Conservation (phyloP, 2,113 vertebrate species). For the Trachemys scripta region DNA sequence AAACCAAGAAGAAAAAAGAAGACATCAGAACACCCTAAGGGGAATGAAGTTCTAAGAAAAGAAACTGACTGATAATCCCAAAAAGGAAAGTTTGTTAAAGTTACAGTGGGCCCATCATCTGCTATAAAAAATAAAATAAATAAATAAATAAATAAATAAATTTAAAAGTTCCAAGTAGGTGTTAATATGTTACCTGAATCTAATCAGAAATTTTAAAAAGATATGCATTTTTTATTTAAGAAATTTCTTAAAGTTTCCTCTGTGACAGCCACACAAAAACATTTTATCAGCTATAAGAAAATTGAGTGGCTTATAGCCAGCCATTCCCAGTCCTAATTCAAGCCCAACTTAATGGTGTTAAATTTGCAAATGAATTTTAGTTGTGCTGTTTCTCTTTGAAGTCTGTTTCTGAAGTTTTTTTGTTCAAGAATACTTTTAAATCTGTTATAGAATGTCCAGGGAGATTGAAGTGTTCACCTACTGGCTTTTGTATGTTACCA, state of each 20-base stretch:
- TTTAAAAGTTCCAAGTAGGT: not conserved
- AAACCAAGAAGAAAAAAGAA: conserved; percentile 22
- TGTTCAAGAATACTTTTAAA: no score
- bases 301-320: no score
- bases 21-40: not conserved
- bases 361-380: no score
- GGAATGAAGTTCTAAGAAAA: not conserved
- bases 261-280: not conserved
- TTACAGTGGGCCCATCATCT: not conserved
- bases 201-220: not conserved
- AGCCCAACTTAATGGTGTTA: no score
- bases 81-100: not conserved
- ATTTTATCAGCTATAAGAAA: not conserved
- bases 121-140: not conserved
- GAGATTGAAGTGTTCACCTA: no score
- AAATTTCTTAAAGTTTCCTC: not conserved
- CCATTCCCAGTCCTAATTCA: no score
- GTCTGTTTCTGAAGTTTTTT: no score
- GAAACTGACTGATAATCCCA: not conserved
- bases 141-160: not conserved
- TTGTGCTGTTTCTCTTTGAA: no score
- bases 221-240: not conserved
- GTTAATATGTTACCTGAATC: not conserved
- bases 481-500: no score
- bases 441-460: no score